Evolutionary conservation across 2,888 invertebrate species (phyloP), one percentile per base, ranked within the genome.

Genomic region (Sesia apiformis): DNA sequence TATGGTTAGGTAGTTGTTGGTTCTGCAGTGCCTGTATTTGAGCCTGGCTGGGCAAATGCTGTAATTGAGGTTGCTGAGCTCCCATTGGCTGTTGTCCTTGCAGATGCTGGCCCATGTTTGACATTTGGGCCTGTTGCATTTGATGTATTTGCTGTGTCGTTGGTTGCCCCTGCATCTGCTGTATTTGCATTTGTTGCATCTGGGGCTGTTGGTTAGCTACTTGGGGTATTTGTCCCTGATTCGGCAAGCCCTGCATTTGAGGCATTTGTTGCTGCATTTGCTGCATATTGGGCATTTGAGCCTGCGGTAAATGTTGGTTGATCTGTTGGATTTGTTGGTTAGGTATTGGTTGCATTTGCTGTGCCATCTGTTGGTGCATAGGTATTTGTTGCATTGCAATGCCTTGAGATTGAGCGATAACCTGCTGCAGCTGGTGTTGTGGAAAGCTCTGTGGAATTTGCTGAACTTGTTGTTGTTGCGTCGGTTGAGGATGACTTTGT

Each of bases 1-100:
- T 90, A 61, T 91, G 91, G 65, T 90, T 87, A 65, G 84, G 88
- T 59, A 91, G 84, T 67, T 91, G 91, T 66, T 91, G 91, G 58
- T 83, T 87, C 63, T 90, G 90, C 60, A 90, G 68, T 40, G 90
- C 88, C 64, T 90, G 91, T 55, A 90, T 89, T 64, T 90, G 89
- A 42, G 88, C 87, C 64, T 90, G 89, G 66, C 85, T 90, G 55
- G 85, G 83, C 68, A 88, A 76, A 65, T 89, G 90, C 61, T 90
- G 90, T 52, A 90, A 76, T 66, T 88, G 90, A n/a, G 88, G 76
- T 59, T 89, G 90, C 59, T 90, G 90, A 5, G 82, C 73, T 5
- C 79, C 79, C 76, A 90, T 84, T 0, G 79, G 56, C 59, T 88
- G 89, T 61, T 90, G 90, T 39, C 80, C 77, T 63, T 88, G 89